Evolutionary conservation across 1,140 invertebrate genomes (phyloP).

Genomic region (Bradysia coprophila): DNA sequence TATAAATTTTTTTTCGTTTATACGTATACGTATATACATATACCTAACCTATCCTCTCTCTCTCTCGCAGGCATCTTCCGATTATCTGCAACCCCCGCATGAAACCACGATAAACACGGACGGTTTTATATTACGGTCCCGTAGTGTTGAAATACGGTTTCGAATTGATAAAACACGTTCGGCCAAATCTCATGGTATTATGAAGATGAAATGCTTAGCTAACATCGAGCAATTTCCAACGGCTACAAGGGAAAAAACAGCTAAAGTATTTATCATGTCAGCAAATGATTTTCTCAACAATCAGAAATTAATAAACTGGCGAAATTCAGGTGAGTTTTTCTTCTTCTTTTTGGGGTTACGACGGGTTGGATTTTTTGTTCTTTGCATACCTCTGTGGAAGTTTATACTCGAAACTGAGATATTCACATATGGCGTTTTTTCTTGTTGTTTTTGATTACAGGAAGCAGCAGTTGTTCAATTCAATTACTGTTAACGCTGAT

Average conservation of each 20-base stretch:
- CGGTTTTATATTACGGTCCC: constrained; percentile 13
- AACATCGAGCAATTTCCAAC: constrained; percentile 15
- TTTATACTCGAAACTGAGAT: too few relatives aligned
- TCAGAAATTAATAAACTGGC: constrained; percentile 12
- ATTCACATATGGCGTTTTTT: too few relatives aligned
- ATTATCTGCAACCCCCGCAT: constrained; percentile 15
- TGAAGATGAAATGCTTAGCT: constrained; percentile 16
- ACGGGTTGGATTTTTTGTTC: too few relatives aligned
- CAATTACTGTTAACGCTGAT: too few relatives aligned
- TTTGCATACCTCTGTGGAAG: too few relatives aligned
- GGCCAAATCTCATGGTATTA: constrained; percentile 8
- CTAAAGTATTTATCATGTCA: constrained; percentile 12
- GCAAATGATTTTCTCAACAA: constrained; percentile 18
- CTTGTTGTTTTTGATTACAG: too few relatives aligned
- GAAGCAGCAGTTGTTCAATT: too few relatives aligned
- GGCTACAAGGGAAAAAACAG: constrained; percentile 9
- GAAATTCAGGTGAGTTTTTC: constrained; percentile 13
- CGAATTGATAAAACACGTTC: constrained; percentile 19
- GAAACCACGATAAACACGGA: constrained; percentile 16
- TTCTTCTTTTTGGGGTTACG: too few relatives aligned
- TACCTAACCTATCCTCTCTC: too few relatives aligned
- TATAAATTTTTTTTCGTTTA: too few relatives aligned
- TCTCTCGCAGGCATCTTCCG: constrained; percentile 17
- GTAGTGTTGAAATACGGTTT: constrained; percentile 17
- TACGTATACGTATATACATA: too few relatives aligned